phyloP scores from a whole-genome alignment of 2,888 invertebrate species.

The Myathropa florea region DNA sequence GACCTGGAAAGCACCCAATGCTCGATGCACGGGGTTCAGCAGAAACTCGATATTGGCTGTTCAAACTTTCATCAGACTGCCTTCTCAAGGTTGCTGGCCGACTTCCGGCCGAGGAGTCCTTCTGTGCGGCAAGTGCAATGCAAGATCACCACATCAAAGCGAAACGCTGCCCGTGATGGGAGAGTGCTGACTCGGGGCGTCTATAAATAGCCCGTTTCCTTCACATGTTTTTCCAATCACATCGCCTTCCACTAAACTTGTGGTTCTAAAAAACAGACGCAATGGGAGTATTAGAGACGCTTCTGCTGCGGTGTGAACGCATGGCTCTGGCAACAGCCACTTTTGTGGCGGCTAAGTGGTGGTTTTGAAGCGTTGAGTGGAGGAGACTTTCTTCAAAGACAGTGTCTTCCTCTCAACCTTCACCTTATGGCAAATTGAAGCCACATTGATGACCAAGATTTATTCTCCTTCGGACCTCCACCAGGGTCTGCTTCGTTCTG shows the following conservation, averaged over 20 bases:
- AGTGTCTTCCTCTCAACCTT: no score
- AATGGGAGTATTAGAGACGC: background rate
- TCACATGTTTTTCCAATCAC: background rate
- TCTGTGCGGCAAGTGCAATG: background rate
- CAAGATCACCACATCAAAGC: background rate
- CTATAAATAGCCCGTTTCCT: background rate
- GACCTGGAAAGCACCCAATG: slow-evolving; percentile 40
- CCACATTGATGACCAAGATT: no score
- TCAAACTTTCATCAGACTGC: background rate
- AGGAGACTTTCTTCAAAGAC: no score
- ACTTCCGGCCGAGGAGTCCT: background rate
- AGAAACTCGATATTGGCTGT: background rate
- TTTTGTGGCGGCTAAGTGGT: no score
- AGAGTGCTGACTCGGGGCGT: background rate
- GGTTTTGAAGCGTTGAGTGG: no score
- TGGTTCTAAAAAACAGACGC: background rate
- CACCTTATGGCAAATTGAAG: no score
- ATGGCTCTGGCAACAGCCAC: no score
- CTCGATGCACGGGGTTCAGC: no score
- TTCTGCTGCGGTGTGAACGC: background rate
- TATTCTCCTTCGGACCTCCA: no score
- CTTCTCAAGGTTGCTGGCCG: background rate
- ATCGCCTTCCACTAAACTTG: background rate
- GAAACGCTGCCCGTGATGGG: background rate
- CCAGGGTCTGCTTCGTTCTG: no score